These are phyloP conservation scores for Chaunax sp. DNA, from an alignment of 2,797 vertebrate genomes.

Conservation along the genomic window DNA sequence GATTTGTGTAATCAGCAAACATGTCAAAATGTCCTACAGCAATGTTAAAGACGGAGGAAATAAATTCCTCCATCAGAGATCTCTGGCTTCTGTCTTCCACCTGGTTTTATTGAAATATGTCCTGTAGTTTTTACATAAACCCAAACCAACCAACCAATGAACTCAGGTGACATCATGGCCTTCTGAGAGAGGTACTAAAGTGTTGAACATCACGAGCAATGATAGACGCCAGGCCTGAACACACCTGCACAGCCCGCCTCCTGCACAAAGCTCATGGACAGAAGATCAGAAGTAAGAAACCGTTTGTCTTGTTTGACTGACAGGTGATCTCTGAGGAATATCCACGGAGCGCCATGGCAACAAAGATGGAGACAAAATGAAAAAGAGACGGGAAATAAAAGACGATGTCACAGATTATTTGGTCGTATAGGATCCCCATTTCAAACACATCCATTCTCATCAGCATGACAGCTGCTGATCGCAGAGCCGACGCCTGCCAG, in stretches of 20 bases:
- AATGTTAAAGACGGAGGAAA: too few species aligned
- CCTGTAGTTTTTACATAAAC: too few species aligned
- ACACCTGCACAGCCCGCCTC: conserved; percentile 1
- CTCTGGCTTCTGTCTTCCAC: too few species aligned
- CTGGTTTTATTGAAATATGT: too few species aligned
- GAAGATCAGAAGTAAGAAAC: conserved; percentile 10
- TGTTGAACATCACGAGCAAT: too few species aligned
- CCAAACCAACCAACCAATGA: too few species aligned
- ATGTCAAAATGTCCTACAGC: too few species aligned
- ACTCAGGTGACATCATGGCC: too few species aligned
- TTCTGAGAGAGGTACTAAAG: too few species aligned
- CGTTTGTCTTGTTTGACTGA: conserved; percentile 30
- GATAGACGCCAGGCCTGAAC: background rate
- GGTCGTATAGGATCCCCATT: conserved; percentile 53
- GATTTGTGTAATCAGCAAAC: too few species aligned
- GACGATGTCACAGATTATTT: conserved; percentile 55
- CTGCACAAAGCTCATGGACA: conserved; percentile 26
- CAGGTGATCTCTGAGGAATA: conserved; percentile 17
- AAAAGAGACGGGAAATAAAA: conserved; percentile 24
- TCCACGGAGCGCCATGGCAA: conserved; percentile 14
- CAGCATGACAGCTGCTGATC: conserved; percentile 44
- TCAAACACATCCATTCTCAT: conserved; percentile 59
- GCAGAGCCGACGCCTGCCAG: conserved; percentile 31
- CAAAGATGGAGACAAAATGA: conserved; percentile 42
- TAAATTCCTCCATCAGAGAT: too few species aligned